Base-by-base conservation (phyloP, 2,797 vertebrate genomes). In the Phalloptychus januarius region DNA sequence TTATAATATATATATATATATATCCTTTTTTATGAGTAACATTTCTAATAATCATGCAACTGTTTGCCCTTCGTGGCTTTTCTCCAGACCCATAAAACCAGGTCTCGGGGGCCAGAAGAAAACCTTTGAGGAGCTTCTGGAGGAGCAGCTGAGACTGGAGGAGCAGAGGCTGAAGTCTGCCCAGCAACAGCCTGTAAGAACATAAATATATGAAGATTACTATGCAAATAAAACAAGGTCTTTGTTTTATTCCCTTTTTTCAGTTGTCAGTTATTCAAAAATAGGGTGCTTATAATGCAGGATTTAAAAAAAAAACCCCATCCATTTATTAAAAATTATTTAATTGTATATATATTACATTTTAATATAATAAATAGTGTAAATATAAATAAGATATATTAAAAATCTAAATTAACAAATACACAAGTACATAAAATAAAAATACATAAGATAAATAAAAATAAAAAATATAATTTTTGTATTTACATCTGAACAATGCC, bases 91-190 rank as follows among this genome's bases (percentile, higher is more conserved):
- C 4, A 98, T 99, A 86, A 96, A 94, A 89, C 92, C 95, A 65
- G 94, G 91, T 5, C 86, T 97, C 31, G 92, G 93, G 54, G 96
- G 94, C 80, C 96, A 91, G 89, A 97, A 95, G 86, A 94, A 95
- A 89, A 97, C 97, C 0, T 99, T 98, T 95, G 97, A 99, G 90
- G 97, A 99, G 85, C 95, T 97, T 65, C 83, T 99, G 76, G 98
- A 99, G 92, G 97, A 99, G 90, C 96, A 99, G 86, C 95, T 99
- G 87, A 93, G 36, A 76, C 78, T 97, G 74, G 98, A 99, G 94
- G 96, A 98, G 84, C 95, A 96, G 90, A 95, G 94, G 85, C 80
- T 96, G 80, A 94, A 93, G 77, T 84, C 83, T 72, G 61, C n/a
- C 18, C 81, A 31, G 79, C 91, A 90, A 79, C 85, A 86, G 61